Evolutionary conservation across 2,797 vertebrate species (phyloP).

Genomic region (Cetoscarus ocellatus): DNA sequence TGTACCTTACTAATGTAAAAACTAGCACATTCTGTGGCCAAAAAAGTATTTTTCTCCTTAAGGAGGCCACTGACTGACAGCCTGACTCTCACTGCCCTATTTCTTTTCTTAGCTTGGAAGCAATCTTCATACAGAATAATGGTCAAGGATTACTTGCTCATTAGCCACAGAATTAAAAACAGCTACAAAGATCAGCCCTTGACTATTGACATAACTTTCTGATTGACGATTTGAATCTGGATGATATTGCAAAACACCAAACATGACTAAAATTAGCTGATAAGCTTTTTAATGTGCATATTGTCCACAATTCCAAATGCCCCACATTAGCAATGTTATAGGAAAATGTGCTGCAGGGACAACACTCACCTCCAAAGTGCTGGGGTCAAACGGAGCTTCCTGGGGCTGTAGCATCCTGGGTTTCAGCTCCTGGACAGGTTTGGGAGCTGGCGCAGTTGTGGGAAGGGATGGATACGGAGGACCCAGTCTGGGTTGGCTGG

Average conservation of each 20-base stretch:
- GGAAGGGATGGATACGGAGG: conserved; percentile 82
- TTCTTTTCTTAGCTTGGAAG: conserved; percentile 65
- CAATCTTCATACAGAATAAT: conserved; percentile 29
- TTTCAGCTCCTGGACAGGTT: conserved; percentile 77
- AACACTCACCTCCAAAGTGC: conserved; percentile 84
- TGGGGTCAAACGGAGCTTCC: conserved; percentile 84
- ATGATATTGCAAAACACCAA: neutral
- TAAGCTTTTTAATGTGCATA: too few relatives aligned
- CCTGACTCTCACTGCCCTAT: conserved; percentile 63
- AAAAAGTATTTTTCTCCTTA: conserved; percentile 40
- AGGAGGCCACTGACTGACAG: conserved; percentile 66
- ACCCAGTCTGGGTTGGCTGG: conserved; percentile 78
- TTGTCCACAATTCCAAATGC: conserved; percentile 20
- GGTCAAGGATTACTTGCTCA: conserved; percentile 7
- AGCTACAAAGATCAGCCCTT: neutral
- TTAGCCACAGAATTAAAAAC: neutral
- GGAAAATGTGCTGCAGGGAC: neutral
- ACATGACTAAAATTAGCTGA: neutral
- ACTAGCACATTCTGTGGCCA: conserved; percentile 41
- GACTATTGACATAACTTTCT: neutral
- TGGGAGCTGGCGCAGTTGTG: conserved; percentile 62
- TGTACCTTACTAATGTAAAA: conserved; percentile 14
- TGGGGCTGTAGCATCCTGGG: conserved; percentile 83
- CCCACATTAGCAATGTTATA: conserved; percentile 59
- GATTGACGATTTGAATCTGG: neutral